These are phyloP conservation scores for Pecten maximus DNA, from an alignment of 2,888 invertebrate species.

Conservation along the genomic window DNA sequence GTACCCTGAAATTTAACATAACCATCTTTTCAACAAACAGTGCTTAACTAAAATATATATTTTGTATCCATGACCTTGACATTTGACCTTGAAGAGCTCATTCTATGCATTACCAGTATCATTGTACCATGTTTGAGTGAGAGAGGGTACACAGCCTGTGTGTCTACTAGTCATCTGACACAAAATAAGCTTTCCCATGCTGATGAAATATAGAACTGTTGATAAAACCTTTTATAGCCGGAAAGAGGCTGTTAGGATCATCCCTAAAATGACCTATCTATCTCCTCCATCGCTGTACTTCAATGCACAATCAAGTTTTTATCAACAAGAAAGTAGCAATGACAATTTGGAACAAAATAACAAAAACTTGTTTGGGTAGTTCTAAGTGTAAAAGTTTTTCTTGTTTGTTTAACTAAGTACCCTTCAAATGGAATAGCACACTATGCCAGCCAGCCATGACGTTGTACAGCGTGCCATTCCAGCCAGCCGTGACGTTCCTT, in stretches of 20 bases:
- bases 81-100: background rate
- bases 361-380: background rate
- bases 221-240: background rate
- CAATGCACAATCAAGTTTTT: slow-evolving; percentile 14
- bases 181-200: background rate
- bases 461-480: no score
- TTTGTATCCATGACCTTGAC: background rate
- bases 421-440: no score
- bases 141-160: no score
- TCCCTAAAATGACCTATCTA: background rate
- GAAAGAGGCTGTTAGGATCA: background rate
- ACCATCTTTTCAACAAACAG: no score
- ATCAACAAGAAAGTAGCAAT: background rate
- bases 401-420: no score
- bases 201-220: background rate
- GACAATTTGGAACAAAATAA: background rate
- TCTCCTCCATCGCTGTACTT: background rate
- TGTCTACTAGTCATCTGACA: background rate
- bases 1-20: no score
- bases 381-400: background rate
- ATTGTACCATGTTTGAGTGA: no score
- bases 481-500: background rate
- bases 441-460: no score
- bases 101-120: background rate
- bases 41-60: no score